Evolutionary conservation across 2,113 vertebrate species (phyloP), one percentile per base, ranked within the genome.

Genomic region (Chamaea fasciata): DNA sequence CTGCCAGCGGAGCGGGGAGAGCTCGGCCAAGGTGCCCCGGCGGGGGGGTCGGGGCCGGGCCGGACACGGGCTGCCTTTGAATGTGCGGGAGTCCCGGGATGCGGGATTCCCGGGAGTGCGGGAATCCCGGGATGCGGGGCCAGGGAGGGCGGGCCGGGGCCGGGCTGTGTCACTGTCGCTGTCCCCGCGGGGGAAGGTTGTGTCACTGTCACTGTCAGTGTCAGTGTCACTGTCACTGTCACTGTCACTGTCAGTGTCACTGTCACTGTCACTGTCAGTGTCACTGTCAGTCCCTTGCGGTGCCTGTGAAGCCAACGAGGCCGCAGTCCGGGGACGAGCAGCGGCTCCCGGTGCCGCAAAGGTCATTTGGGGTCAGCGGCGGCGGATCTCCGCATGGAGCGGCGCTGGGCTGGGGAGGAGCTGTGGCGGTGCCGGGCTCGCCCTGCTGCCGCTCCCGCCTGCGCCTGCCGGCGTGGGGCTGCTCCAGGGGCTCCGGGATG

Each of bases 1-100:
- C 56, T 98, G 96, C 93, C 98, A 99, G 92, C 98, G 99, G 83
- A 99, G 98, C 50, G 99, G 99, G 68, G 99, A 99, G 39, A 99
- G 98, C 95, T 97, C 98, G 31, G 96, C 98, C 27, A 99, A 99
- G 99, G 99, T 99, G 96, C 74, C 37, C 46, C 7, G 27, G 63
- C 50, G 17, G 13, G 71, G 35, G 17, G 12, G 3, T 22, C 4
- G 30, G 26, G 35, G 24, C 19, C 23, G 9, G 17, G 35, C n/a
- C 16, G 12, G 44, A 1, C 13, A 3, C 49, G 42, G 52, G 23
- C 3, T 18, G 7, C 7, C 44, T 27, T n/a, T 42, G 4, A 9
- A 11, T 23, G 30, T 31, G 39, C 39, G 7, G 63, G 12, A 8
- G 31, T 31, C 50, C 52, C 21, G 16, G 55, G 53, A 55, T 55